These are phyloP conservation scores for Sebastes vulpes DNA, from an alignment of 2,797 vertebrate species.

Conservation along the genomic window DNA sequence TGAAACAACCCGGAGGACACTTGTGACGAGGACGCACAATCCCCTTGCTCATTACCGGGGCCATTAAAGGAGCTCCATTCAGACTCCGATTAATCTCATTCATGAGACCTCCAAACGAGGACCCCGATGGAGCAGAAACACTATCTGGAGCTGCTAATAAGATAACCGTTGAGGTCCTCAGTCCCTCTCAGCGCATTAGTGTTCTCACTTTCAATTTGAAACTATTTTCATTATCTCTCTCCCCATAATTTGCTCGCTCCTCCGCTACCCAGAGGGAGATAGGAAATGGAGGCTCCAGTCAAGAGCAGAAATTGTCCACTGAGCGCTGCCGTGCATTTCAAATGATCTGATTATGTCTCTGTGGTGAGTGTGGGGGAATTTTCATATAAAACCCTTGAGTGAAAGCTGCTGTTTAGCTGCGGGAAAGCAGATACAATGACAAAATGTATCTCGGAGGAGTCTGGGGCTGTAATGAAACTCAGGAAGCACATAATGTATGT, in stretches of 20 bases:
- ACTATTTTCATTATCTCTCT: conserved; percentile 87
- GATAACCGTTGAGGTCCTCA: conserved; percentile 85
- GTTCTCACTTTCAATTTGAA: conserved; percentile 87
- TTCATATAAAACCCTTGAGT: conserved; percentile 67
- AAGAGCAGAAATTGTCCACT: conserved; percentile 81
- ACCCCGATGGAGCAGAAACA: conserved; percentile 79
- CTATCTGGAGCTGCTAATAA: conserved; percentile 87
- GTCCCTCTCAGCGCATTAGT: conserved; percentile 87
- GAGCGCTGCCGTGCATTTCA: conserved; percentile 75
- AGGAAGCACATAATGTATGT: conserved; percentile 22
- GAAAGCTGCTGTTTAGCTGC: conserved; percentile 66
- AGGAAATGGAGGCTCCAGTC: conserved; percentile 81
- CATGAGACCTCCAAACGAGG: conserved; percentile 76
- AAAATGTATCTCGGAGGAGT: conserved; percentile 52
- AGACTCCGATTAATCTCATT: conserved; percentile 85
- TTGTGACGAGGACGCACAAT: conserved; percentile 65
- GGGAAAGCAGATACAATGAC: conserved; percentile 62
- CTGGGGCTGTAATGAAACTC: conserved; percentile 55
- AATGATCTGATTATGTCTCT: conserved; percentile 81
- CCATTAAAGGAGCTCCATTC: conserved; percentile 82
- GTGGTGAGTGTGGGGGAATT: conserved; percentile 62
- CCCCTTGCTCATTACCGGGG: conserved; percentile 79
- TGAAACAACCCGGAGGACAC: conserved; percentile 69
- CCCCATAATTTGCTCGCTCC: conserved; percentile 83
- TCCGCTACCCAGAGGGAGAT: conserved; percentile 81